phyloP scores from a whole-genome alignment of 2,113 vertebrate species.

The Cynopterus brachyotis region DNA sequence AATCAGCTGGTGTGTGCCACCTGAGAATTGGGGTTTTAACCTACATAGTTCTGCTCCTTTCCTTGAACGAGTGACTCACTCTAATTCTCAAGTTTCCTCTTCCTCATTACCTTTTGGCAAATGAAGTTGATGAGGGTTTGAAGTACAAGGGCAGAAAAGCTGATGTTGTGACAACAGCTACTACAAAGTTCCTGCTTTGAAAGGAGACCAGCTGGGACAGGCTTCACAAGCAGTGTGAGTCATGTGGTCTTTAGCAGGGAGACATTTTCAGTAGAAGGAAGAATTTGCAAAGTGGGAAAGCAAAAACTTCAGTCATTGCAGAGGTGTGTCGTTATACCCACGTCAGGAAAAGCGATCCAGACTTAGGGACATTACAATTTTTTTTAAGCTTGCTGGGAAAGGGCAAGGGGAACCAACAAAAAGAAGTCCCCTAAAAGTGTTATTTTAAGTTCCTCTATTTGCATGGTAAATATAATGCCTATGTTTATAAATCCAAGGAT shows the following conservation, averaged over 20 bases:
- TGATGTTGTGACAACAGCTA: not conserved
- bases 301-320: conserved; percentile 61
- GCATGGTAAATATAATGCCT: conserved; percentile 68
- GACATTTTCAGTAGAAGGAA: conserved; percentile 67
- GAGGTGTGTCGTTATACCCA: conserved; percentile 57
- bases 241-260: not conserved
- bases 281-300: conserved; percentile 65
- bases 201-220: not conserved
- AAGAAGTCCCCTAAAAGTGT: conserved; percentile 42
- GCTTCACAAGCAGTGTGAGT: not conserved
- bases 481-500: conserved; percentile 76
- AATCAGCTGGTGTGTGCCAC: not conserved
- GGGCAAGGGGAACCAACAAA: not conserved
- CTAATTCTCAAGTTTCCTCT: not conserved
- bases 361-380: conserved; percentile 65
- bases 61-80: conserved; percentile 25
- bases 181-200: not conserved
- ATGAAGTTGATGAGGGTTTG: conserved; percentile 36
- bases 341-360: conserved; percentile 48
- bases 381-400: conserved; percentile 63
- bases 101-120: conserved; percentile 34
- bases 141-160: not conserved
- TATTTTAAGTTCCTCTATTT: conserved; percentile 57
- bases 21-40: not conserved
- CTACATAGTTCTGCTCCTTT: not conserved